phyloP scores from a whole-genome alignment of 2,888 invertebrate genomes.

The Tromatobia lineatoria region DNA sequence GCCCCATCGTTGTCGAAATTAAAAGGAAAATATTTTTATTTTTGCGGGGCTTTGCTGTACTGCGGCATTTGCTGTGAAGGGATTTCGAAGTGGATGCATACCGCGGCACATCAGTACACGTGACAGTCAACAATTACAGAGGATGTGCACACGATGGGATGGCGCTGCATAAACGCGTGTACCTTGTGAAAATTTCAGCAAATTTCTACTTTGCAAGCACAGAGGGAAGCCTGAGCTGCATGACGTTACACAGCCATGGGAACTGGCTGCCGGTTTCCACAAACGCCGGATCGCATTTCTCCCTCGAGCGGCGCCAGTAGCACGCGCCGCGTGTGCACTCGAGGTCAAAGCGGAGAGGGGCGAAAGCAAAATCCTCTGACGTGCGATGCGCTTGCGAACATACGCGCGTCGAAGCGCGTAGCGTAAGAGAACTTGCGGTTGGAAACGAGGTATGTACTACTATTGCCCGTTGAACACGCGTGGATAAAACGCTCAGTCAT shows the following conservation, averaged over 20 bases:
- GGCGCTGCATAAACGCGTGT: background rate
- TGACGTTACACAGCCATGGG: slow-evolving; percentile 5
- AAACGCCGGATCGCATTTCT: slow-evolving; percentile 10
- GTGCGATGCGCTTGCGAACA: slow-evolving; percentile 16
- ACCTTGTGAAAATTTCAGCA: slow-evolving; percentile 34
- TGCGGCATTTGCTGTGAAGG: background rate
- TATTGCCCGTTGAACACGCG: background rate
- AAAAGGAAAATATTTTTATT: slow-evolving; percentile 37
- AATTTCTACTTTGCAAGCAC: slow-evolving; percentile 39
- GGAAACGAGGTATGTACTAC: background rate
- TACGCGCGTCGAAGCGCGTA: slow-evolving; percentile 13
- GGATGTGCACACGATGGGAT: background rate
- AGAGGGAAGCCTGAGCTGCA: slow-evolving; percentile 1
- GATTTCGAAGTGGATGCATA: slow-evolving; percentile 4
- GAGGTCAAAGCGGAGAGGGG: slow-evolving; percentile 3
- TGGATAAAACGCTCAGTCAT: slow-evolving; percentile 7
- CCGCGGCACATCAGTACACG: slow-evolving; percentile 5
- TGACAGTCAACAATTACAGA: slow-evolving; percentile 20
- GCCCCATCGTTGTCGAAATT: slow-evolving; percentile 27
- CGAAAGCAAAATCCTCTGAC: slow-evolving; percentile 18
- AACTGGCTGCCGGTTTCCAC: background rate
- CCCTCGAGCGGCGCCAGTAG: background rate
- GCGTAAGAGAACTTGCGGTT: background rate
- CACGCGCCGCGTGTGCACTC: slow-evolving; percentile 5
- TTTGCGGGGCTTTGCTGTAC: background rate